These are phyloP conservation scores for Alviniconcha strummeri DNA, from an alignment of 2,888 invertebrate species.

Conservation along the genomic window DNA sequence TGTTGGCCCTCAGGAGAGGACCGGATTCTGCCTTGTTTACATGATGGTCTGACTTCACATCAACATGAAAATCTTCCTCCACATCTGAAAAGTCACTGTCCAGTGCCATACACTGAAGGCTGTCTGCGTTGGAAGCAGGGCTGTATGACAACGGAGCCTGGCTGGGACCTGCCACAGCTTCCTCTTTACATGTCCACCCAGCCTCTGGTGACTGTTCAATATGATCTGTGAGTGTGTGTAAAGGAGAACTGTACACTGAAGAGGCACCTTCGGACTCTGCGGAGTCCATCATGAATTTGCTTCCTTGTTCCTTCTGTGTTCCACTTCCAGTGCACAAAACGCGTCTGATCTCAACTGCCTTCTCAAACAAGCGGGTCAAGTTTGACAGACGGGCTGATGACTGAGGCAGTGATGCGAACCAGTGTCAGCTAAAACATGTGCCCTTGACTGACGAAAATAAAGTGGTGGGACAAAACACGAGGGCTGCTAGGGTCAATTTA, in stretches of 20 bases:
- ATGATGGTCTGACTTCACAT: constrained; percentile 33
- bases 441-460: too few relatives aligned
- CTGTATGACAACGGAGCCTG: neutral
- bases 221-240: too few relatives aligned
- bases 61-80: constrained; percentile 48
- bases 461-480: too few relatives aligned
- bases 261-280: neutral
- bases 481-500: too few relatives aligned
- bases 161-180: constrained; percentile 21
- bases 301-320: neutral
- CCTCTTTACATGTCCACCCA: neutral
- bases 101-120: constrained; percentile 27
- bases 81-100: constrained; percentile 53
- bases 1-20: constrained; percentile 37
- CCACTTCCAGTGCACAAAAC: neutral
- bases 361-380: neutral
- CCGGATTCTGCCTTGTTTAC: constrained; percentile 41
- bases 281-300: neutral
- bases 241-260: neutral
- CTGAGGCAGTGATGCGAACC: too few relatives aligned
- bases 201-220: neutral
- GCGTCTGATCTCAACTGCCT: neutral
- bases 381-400: too few relatives aligned
- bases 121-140: constrained; percentile 2
- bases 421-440: too few relatives aligned